These are phyloP conservation scores for Morpho helenor DNA, from an alignment of 2,888 invertebrate species.

Conservation along the genomic window DNA sequence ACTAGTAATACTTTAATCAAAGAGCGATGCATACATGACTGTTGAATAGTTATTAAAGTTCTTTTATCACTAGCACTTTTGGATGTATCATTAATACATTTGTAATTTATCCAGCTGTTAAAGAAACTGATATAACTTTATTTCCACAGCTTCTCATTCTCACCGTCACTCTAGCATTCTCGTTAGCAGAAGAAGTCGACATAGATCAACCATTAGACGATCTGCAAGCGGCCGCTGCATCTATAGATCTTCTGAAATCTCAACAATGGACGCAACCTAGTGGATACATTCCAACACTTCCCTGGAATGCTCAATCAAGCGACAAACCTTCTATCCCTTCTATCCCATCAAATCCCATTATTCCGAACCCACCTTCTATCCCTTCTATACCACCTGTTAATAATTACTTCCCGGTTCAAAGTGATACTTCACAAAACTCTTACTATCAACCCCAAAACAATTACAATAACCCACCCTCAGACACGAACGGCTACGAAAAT, in stretches of 20 bases:
- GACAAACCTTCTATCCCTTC: constrained; percentile 2
- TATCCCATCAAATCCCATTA: constrained; percentile 17
- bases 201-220: constrained; percentile 42
- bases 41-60: too few species aligned
- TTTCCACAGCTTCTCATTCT: constrained; percentile 52
- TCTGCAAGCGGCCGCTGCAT: constrained; percentile 49
- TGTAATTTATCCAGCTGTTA: too few species aligned
- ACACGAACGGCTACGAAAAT: constrained; percentile 10
- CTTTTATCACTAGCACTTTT: too few species aligned
- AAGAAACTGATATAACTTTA: constrained; percentile 9
- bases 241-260: constrained; percentile 44
- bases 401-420: constrained; percentile 32
- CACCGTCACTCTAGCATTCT: constrained; percentile 50
- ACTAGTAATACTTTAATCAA: too few species aligned
- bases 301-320: constrained; percentile 13
- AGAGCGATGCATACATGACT: too few species aligned
- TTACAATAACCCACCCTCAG: constrained; percentile 15
- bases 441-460: constrained; percentile 27
- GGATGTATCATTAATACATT: too few species aligned
- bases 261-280: constrained; percentile 36
- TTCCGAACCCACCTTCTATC: not conserved
- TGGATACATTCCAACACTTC: constrained; percentile 38
- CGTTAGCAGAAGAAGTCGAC: constrained; percentile 47
- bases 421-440: constrained; percentile 32
- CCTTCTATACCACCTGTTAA: constrained; percentile 28